Base-by-base conservation (phyloP, 2,888 invertebrate species). In the Acanthopleura granulata region DNA sequence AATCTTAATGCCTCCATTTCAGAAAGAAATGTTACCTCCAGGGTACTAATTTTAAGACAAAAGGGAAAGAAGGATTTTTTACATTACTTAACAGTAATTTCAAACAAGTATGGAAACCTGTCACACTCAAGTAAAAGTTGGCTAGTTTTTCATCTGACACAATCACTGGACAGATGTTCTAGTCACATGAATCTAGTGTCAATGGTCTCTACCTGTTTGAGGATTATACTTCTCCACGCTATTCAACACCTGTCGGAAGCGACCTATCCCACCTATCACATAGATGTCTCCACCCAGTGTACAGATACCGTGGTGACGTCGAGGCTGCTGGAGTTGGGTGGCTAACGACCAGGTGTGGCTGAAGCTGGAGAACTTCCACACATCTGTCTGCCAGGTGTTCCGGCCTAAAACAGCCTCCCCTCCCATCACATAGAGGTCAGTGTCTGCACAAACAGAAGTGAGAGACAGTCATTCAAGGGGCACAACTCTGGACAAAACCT, bases 251-350 rank as follows among this genome's bases (percentile, higher is more conserved):
- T 76, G 73, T 62, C 82, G 75, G 72, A 76, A 80, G 51, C 78
- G 76, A 22, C 81, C 80, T 74, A 82, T 80, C 4, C 82, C 82
- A 66, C 82, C 82, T 4, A 82, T 73, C 49, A 82, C 61, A 62
- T 72, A 80, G 18, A 81, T 49, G 16, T 74, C 75, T n/a, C 62
- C 62, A 0, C 77, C 72, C 22, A 76, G 77, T 0, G 72, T 74
- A 79, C 80, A 81, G 9, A 79, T 74, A 14, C 79, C 79, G 75
- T 82, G 82, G 62, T 82, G 79, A 72, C 82, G 57, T 29, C 81
- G 49, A 15, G 80, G 80, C 25, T 69, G 62, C n/a, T 72, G 62
- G 12, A 81, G 72, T 49, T 73, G 49, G 0, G 80, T 76, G 0
- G 75, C 76, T 40, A 72, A 71, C 9, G 62, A 62, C 82, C 82